Evolutionary conservation across 2,888 invertebrate species (phyloP), one percentile per base, ranked within the genome.

Genomic region (Polymixis lichenea): DNA sequence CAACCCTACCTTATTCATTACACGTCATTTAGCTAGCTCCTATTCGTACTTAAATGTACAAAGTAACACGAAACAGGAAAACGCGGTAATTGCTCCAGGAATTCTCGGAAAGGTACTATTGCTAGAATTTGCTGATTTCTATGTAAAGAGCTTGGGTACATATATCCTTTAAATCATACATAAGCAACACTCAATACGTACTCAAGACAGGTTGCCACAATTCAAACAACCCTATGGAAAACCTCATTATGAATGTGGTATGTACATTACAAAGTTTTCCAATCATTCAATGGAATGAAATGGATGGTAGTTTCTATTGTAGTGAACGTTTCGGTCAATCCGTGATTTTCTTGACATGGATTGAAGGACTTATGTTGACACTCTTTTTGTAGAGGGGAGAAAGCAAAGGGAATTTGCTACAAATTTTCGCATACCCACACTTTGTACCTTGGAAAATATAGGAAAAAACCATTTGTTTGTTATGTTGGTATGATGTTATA

Each of bases 1-100:
- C 67, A 73, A n/a, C n/a, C 82, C 85, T 77, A 79, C 77, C 70
- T 75, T 72, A 77, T 87, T 72, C 53, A 83, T 79, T 78, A 82
- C 79, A 58, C 73, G 38, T 72, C 87, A 82, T 86, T 87, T 86
- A 67, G 75, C 51, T 56, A 43, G 61, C 51, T 51, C 38, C 32
- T 28, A 61, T 53, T 75, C 46, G 11, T 28, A 62, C 56, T 73
- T 66, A 58, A 71, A 72, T 77, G 61, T 75, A 82, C 22, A n/a
- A 51, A 62, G 80, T 69, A 87, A 81, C 43, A 78, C 56, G 69
- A 72, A 85, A 70, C 72, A 78, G 69, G 82, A 73, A 85, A 85
- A 78, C 60, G 51, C 43, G 49, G 74, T 77, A 78, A 85, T 85
- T 85, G 74, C 62, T 62, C 19, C 32, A 46, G 55, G 72, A 85